Base-by-base conservation (phyloP, 2,113 vertebrate species). In the Podarcis raffonei region DNA sequence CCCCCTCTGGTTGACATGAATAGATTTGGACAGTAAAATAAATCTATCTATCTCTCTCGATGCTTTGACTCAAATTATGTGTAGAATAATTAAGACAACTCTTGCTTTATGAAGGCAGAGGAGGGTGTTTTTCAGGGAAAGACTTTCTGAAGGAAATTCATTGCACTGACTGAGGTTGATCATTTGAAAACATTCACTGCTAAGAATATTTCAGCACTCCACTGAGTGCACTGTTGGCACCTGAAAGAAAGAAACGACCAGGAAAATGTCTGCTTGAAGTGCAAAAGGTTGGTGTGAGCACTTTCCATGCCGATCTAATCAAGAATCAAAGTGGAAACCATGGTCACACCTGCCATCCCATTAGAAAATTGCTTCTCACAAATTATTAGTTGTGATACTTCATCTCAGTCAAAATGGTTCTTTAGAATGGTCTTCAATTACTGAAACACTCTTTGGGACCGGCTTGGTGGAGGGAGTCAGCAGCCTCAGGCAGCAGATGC, bases 291-390 rank as follows among this genome's bases (percentile, higher is more conserved):
- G 87, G 83, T 91, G 39, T 89, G 62, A 91, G 81, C 32, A 83
- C 69, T 83, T 89, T 89, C 85, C 66, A 15, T 84, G 25, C 69
- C 93, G 16, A 71, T 88, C 66, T 37, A 89, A n/a, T 32, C 59
- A 87, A 13, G 6, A 91, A 59, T 84, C 88, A 4, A 91, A 77
- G 62, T 92, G 75, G 86, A 90, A 94, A 94, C 25, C 79, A 89
- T 37, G 7, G 53, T n/a, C 13, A 5, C 22, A 85, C 86, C 71
- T 86, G 25, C 18, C 75, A 89, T 30, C 48, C 82, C 84, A 81
- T 30, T 65, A 75, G 11, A 74, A 87, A 16, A 80, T 74, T 90
- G 1, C 75, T 94, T 90, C 83, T 92, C 65, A 93, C 32, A 95
- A 93, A 89, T 71, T 90, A 72, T 77, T 84, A 77, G 81, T 89